Base-by-base conservation (phyloP, 2,797 vertebrate species). In the Hozukius guyotensis region DNA sequence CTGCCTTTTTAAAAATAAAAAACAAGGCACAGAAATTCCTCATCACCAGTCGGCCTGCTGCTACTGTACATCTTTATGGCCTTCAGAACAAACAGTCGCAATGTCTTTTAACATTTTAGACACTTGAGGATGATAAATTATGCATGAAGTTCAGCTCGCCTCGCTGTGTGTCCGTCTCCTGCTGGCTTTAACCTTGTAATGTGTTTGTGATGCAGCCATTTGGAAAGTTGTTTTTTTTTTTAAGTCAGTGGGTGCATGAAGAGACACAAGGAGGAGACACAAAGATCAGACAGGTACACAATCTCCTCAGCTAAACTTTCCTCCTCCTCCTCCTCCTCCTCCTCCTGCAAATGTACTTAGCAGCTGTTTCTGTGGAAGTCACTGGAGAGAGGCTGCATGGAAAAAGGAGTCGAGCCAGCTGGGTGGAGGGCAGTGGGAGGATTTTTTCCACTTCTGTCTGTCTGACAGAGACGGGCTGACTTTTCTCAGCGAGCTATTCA, bases 351-450 rank as follows among this genome's bases (percentile, higher is more conserved):
- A 94, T 94, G 91, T 70, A 87, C 86, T 92, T 84, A 89, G 89
- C 94, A 94, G 93, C 93, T 95, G 94, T 90, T 91, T 88, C 72
- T 89, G 75, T 78, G 86, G 88, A 89, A 92, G 83, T 86, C 87
- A 73, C 88, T 77, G 85, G 91, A 93, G 91, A 90, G 80, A 81
- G 71, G 67, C 82, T 87, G 67, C 34, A 82, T 90, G 94, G 93
- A 94, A 95, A 93, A 93, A 90, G 64, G 29, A 86, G 56, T 63
- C 0, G 68, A 89, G 93, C 91, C 93, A 95, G 92, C 90, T 92
- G 90, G 92, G 87, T 81, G 85, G 84, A 87, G 86, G 89, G 83
- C 71, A 56, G 84, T 74, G 88, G 90, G 91, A 89, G 80, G 92
- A 87, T 89, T 91, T 86, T 89, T 93, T 90, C 87, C 93, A 88